Base-by-base conservation (phyloP, 1,140 invertebrate species). In the Heterodera schachtii region DNA sequence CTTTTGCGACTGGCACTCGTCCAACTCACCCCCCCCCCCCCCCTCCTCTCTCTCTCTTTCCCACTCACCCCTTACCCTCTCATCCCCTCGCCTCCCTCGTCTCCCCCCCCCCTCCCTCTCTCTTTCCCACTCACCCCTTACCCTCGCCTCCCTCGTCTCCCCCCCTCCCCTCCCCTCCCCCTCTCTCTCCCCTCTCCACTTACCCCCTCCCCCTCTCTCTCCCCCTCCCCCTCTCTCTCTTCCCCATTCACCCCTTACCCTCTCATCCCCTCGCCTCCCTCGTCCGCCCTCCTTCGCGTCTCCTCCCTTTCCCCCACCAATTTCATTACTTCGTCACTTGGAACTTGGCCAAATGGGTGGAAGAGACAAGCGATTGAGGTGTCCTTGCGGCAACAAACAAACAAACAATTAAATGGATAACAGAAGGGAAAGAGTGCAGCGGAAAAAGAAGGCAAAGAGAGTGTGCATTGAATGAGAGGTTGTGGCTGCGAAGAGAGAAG, bases 281-380 rank as follows among this genome's bases (percentile, higher is more conserved):
- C 43, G 8, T 44, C 64, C 4, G 8, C 44, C 44, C 47, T 47
- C 64, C 16, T 6, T 49, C 74, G 6, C 64, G 64, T 47, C 75
- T 43, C 47, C 60, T 16, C 74, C 47, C n/a, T 44, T 13, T n/a
- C 60, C 52, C 44, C 49, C 31, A 7, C 52, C 47, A 1, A 16
- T 76, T 19, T n/a, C n/a, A n/a, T 57, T 66, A 31, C 49, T 8
- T 41, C 52, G 31, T 16, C 69, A 60, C 69, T 78, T 78, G 64
- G 76, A 78, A 78, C 76, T n/a, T 3, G 3, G 66, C 75, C 75
- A 78, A 78, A 52, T 47, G 31, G 19, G 64, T 13, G n/a, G 75
- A 49, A 49, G 4, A 49, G 9, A 49, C 47, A 49, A 49, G 9
- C 47, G 9, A 49, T 49, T 49, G 47, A 49, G 9, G 47, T 49